Evolutionary conservation across 2,888 invertebrate species (phyloP).

Genomic region (Eulithis testata): DNA sequence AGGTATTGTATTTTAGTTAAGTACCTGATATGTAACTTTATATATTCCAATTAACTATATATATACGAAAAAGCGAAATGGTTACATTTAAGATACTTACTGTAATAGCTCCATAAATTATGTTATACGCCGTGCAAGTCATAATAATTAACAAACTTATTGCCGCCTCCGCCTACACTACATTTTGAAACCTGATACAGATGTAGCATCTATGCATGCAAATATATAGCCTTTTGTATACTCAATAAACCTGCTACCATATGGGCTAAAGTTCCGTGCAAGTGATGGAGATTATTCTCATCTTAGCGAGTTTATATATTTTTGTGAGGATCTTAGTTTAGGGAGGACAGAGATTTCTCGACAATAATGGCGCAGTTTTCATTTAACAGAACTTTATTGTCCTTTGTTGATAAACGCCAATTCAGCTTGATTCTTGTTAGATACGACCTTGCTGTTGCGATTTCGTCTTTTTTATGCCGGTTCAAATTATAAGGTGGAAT

Average conservation of each 20-base stretch:
- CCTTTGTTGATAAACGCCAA: constrained; percentile 27
- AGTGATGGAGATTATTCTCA: constrained; percentile 1
- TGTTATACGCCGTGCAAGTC: constrained; percentile 2
- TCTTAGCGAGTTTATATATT: constrained; percentile 15
- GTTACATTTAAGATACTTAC: not conserved
- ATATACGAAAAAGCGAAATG: not conserved
- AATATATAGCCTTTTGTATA: constrained; percentile 9
- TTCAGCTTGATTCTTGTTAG: constrained; percentile 25
- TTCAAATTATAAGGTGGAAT: constrained; percentile 7
- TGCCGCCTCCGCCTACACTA: constrained; percentile 19
- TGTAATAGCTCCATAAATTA: not conserved
- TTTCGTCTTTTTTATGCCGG: constrained; percentile 8
- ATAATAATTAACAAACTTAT: constrained; percentile 9
- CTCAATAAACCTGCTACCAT: not conserved
- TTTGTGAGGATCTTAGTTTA: constrained; percentile 4
- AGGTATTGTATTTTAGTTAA: no score
- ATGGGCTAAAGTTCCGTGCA: constrained; percentile 4
- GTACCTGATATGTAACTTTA: no score
- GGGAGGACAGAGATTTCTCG: constrained; percentile 5
- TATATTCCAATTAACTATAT: no score
- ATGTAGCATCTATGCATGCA: constrained; percentile 8
- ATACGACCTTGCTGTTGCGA: constrained; percentile 22
- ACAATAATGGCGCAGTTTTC: constrained; percentile 18
- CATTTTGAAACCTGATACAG: constrained; percentile 16
- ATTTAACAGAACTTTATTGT: constrained; percentile 25